These are phyloP conservation scores for Ectobius pallidus DNA, from an alignment of 2,888 invertebrate genomes.

Conservation along the genomic window DNA sequence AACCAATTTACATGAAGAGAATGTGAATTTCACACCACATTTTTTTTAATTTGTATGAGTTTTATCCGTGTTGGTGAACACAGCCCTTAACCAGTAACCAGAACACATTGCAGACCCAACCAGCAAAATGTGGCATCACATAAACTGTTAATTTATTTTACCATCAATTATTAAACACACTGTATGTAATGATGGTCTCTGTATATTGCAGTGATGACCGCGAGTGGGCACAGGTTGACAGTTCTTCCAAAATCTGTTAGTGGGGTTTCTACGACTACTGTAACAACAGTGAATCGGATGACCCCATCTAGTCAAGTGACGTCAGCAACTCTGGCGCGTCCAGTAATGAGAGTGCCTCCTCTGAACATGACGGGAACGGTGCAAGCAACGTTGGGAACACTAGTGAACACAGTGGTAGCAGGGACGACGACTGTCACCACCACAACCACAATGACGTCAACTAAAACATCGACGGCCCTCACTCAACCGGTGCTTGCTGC, in stretches of 20 bases:
- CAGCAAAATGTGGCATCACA: too few relatives aligned
- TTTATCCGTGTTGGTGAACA: too few relatives aligned
- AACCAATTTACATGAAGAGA: too few relatives aligned
- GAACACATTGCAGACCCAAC: too few relatives aligned
- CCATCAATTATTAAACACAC: too few relatives aligned
- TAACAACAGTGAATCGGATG: conserved; percentile 39
- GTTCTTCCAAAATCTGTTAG: conserved; percentile 55
- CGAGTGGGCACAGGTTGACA: conserved; percentile 64
- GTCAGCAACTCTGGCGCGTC: conserved; percentile 32
- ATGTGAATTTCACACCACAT: too few relatives aligned
- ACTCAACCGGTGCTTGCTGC: conserved; percentile 52
- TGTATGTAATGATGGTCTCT: too few relatives aligned
- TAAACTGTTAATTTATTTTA: too few relatives aligned
- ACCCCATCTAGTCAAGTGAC: conserved; percentile 26
- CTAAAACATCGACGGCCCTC: conserved; percentile 50
- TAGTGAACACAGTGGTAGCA: conserved; percentile 22
- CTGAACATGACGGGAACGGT: conserved; percentile 50
- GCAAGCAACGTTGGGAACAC: conserved; percentile 46
- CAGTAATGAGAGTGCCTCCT: conserved; percentile 52
- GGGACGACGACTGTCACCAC: conserved; percentile 43
- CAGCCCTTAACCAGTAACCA: too few relatives aligned
- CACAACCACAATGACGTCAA: conserved; percentile 39
- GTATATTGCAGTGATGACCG: conserved; percentile 59
- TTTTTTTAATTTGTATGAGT: too few relatives aligned
- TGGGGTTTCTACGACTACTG: conserved; percentile 50